phyloP scores from a whole-genome alignment of 2,113 vertebrate species.

The Okapia johnstoni region DNA sequence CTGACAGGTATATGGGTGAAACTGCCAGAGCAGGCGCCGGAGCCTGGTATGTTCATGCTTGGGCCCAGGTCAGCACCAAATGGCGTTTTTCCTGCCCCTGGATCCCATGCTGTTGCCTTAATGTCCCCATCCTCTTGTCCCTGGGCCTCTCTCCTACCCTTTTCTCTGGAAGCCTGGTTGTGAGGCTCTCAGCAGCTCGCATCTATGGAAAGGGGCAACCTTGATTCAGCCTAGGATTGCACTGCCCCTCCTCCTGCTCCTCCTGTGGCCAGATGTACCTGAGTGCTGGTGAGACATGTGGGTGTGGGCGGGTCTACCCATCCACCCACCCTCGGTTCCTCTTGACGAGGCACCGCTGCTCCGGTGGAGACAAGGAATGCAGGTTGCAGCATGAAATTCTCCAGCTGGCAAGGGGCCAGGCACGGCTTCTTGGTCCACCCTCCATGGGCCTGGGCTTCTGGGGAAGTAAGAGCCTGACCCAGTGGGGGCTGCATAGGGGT shows the following conservation, averaged over 20 bases:
- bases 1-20: constrained; percentile 23
- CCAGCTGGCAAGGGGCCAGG: not conserved
- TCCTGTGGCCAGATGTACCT: not conserved
- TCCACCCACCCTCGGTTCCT: not conserved
- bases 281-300: not conserved
- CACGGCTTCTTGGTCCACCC: accelerated
- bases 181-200: not conserved
- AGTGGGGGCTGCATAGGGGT: not conserved
- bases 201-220: not conserved
- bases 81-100: accelerated
- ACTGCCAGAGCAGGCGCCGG: not conserved
- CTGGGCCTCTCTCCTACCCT: not conserved
- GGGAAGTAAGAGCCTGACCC: not conserved
- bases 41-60: not conserved
- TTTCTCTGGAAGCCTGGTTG: not conserved
- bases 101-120: accelerated
- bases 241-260: not conserved
- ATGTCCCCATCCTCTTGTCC: not conserved
- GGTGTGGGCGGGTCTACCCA: not conserved
- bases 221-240: not conserved
- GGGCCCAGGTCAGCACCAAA: not conserved
- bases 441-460: not conserved
- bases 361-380: constrained; percentile 9
- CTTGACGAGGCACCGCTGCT: not conserved
- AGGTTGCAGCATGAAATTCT: not conserved